Base-by-base conservation (phyloP, 2,113 vertebrate species). In the Tonatia bakeri region DNA sequence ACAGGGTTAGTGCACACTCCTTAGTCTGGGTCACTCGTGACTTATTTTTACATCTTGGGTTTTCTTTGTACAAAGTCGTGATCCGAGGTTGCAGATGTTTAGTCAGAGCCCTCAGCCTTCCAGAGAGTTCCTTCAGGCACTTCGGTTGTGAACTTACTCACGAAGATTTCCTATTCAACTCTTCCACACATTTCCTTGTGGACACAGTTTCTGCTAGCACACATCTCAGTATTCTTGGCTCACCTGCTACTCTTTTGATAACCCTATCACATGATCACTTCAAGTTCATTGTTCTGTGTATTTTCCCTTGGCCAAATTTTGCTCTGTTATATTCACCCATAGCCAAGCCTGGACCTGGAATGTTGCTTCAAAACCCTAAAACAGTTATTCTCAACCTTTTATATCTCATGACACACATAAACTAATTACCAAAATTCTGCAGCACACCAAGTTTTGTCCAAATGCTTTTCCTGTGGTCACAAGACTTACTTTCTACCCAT, bases 401-500 rank as follows among this genome's bases (percentile, higher is more conserved):
- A 20, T 9, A 50, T 19, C 45, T 76, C 45, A 20, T 12, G 31
- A 43, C 73, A 76, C 15, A 47, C 28, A 47, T 5, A 47, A 28
- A 47, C 72, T 33, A 76, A 76, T 16, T 76, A 20, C 73, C 33
- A 76, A 47, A 50, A 76, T n/a, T n/a, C 43, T n/a, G 17, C 28
- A 19, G 73, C 45, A 50, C 16, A 33, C 31, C 73, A n/a, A 50
- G 38, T 96, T 93, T 95, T 86, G 64, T 91, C 86, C 50, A 88
- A 90, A 47, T 38, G 50, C 16, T 75, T 76, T 82, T 82, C 79
- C 59, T 54, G 45, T 45, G 65, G 83, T 83, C 92, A 91, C 38
- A 86, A 96, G 91, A 96, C 81, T 82, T 81, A 45, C 67, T 80
- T 93, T 72, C 69, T 80, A 36, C 45, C 72, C 83, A 92, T 54